phyloP scores from a whole-genome alignment of 2,113 vertebrate genomes.

The Daphoenositta chrysoptera region DNA sequence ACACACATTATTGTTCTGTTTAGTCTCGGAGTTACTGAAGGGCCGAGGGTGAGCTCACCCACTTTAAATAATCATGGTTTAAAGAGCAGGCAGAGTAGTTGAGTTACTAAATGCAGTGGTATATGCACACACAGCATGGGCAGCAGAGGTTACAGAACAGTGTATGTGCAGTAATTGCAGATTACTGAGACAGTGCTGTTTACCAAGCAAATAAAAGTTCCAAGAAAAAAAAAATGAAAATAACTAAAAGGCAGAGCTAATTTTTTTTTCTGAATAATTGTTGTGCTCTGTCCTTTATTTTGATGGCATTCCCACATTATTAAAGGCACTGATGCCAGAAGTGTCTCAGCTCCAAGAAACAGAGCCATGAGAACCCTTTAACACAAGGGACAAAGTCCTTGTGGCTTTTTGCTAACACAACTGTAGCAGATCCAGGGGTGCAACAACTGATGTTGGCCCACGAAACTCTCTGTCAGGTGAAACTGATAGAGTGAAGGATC shows the following conservation, averaged over 20 bases:
- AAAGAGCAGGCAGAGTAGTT: background rate
- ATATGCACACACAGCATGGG: background rate
- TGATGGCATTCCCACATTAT: background rate
- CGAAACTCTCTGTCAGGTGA: background rate
- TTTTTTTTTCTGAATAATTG: background rate
- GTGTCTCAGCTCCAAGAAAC: background rate
- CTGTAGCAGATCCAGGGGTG: background rate
- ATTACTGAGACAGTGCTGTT: background rate
- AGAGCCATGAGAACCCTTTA: background rate
- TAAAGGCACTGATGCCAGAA: background rate
- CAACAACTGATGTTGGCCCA: background rate
- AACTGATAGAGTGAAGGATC: background rate
- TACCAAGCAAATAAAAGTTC: background rate
- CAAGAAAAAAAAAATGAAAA: background rate
- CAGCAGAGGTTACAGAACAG: conserved; percentile 2
- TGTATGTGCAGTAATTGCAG: background rate
- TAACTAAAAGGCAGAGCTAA: background rate
- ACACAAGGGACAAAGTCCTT: background rate
- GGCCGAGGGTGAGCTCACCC: background rate
- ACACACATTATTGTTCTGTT: background rate
- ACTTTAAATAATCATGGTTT: conserved; percentile 13
- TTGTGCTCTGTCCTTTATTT: background rate
- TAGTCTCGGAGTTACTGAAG: background rate
- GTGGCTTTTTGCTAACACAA: background rate
- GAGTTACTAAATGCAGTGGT: background rate